Evolutionary conservation across 2,888 invertebrate species (phyloP).

Genomic region (Pycnomerus fuliginosus): DNA sequence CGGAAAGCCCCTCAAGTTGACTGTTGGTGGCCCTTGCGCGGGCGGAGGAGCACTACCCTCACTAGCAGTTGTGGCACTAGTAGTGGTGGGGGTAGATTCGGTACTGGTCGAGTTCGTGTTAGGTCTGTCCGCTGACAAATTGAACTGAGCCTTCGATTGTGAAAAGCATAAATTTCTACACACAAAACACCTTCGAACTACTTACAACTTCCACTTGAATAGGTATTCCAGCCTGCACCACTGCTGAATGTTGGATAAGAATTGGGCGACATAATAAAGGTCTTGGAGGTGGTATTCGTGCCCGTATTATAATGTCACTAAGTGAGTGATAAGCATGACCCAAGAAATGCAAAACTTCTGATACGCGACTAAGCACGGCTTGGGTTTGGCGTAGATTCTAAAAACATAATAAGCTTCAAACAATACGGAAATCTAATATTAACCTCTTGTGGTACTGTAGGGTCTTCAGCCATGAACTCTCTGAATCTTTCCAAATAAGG

Average conservation of each 20-base stretch:
- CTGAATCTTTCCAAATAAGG: slow-evolving; percentile 68
- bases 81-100: slow-evolving; percentile 21
- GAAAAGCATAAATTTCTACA: slow-evolving; percentile 2
- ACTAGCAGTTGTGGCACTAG: slow-evolving; percentile 13
- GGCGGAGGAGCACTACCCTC: slow-evolving; percentile 26
- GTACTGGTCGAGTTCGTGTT: slow-evolving; percentile 15
- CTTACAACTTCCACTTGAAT: slow-evolving; percentile 60
- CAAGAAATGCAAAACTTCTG: slow-evolving; percentile 80
- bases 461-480: slow-evolving; percentile 62
- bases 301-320: slow-evolving; percentile 80
- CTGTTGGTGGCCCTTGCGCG: slow-evolving; percentile 24
- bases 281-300: slow-evolving; percentile 67
- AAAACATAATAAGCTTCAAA: slow-evolving; percentile 18
- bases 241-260: slow-evolving; percentile 66
- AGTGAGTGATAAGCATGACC: slow-evolving; percentile 87
- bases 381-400: slow-evolving; percentile 60
- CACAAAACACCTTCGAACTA: slow-evolving; percentile 1
- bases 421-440: slow-evolving; percentile 8
- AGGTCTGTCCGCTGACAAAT: slow-evolving; percentile 39
- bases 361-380: slow-evolving; percentile 69
- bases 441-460: slow-evolving; percentile 50
- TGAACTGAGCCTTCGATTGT: slow-evolving; percentile 39
- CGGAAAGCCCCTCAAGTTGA: slow-evolving; percentile 31
- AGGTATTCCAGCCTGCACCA: slow-evolving; percentile 66
- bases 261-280: slow-evolving; percentile 71